These are phyloP conservation scores for Sminthurides aquaticus DNA, from an alignment of 2,888 invertebrate genomes.

Conservation along the genomic window DNA sequence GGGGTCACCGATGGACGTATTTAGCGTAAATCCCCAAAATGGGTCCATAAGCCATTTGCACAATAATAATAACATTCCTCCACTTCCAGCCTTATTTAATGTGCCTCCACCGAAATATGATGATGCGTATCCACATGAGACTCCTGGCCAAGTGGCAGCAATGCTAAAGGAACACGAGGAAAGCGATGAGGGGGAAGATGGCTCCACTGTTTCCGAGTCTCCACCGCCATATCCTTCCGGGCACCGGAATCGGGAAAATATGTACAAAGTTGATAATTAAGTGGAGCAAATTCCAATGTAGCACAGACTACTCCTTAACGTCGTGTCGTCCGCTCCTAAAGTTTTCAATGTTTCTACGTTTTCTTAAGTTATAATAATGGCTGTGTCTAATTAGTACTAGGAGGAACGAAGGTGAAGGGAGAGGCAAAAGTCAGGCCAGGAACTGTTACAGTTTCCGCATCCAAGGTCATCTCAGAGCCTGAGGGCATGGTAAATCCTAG, in stretches of 20 bases:
- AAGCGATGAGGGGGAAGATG: slow-evolving; percentile 27
- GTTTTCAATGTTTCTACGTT: no score
- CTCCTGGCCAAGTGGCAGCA: slow-evolving; percentile 41
- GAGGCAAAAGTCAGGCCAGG: no score
- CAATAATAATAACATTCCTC: slow-evolving; percentile 11
- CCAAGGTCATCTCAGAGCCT: no score
- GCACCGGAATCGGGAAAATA: slow-evolving; percentile 16
- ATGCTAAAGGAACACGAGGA: slow-evolving; percentile 42
- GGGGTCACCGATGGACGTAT: slow-evolving; percentile 33
- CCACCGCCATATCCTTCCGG: slow-evolving; percentile 12
- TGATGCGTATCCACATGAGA: slow-evolving; percentile 41
- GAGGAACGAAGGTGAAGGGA: no score
- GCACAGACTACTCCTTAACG: no score
- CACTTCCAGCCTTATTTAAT: slow-evolving; percentile 34
- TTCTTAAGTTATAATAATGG: no score
- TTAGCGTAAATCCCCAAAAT: slow-evolving; percentile 24
- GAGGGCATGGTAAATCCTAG: no score
- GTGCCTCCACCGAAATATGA: slow-evolving; percentile 40
- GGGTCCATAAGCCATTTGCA: slow-evolving; percentile 22
- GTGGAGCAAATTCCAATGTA: no score
- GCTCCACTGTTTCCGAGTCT: slow-evolving; percentile 11
- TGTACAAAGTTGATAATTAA: slow-evolving; percentile 22
- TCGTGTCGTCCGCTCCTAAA: no score
- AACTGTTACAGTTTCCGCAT: no score
- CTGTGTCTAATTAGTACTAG: no score